Conservation (phyloP, 2,797 vertebrate genomes). For the Octomys mimax region DNA sequence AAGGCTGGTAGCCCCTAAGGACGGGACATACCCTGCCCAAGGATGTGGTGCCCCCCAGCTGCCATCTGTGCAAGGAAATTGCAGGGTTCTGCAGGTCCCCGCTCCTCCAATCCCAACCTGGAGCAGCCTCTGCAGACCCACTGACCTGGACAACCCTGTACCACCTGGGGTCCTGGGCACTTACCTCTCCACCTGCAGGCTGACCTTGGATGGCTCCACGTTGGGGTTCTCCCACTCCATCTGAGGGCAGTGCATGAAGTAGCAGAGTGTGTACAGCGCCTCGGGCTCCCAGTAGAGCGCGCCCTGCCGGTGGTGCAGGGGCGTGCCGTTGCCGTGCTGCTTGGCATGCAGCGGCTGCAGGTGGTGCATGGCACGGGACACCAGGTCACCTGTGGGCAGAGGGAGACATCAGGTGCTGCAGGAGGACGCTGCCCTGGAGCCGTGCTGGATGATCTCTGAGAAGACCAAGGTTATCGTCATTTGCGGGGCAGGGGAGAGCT, state of each 20-base stretch:
- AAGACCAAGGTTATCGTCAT: neutral
- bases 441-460: neutral
- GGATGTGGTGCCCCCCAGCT: too few species aligned
- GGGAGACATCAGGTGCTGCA: slow-evolving; percentile 57
- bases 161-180: neutral
- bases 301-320: slow-evolving; percentile 94
- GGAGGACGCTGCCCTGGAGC: neutral
- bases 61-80: neutral
- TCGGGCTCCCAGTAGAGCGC: slow-evolving; percentile 97
- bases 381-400: slow-evolving; percentile 94
- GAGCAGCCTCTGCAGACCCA: neutral
- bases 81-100: neutral
- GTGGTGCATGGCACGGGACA: slow-evolving; percentile 97
- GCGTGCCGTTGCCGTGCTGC: slow-evolving; percentile 95
- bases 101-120: neutral
- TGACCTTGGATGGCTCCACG: slow-evolving; percentile 96
- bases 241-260: slow-evolving; percentile 99
- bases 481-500: neutral
- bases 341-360: slow-evolving; percentile 96
- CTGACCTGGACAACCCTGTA: neutral
- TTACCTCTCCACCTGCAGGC: slow-evolving; percentile 97
- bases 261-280: slow-evolving; percentile 98
- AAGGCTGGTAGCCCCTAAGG: neutral
- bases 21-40: neutral
- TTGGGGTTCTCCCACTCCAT: slow-evolving; percentile 99